Evolutionary conservation across 2,888 invertebrate genomes (phyloP).

Genomic region (Frankliniella fusca): DNA sequence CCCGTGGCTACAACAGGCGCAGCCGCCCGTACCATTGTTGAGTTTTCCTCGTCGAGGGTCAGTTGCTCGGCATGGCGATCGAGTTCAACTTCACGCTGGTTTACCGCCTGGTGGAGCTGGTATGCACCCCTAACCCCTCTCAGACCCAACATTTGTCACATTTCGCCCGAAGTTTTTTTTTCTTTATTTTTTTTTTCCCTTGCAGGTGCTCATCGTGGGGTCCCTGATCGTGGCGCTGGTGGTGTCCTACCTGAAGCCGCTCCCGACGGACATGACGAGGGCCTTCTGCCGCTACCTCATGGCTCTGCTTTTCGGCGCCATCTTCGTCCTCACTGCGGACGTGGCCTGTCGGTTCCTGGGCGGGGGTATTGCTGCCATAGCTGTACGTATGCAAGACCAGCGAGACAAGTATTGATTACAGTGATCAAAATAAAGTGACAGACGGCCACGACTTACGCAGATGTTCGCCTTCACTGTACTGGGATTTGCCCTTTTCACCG

Average conservation of each 20-base stretch:
- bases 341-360: constrained; percentile 41
- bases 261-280: neutral
- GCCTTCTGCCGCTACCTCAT: constrained; percentile 36
- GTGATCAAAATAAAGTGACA: too few species aligned
- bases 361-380: constrained; percentile 37
- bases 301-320: constrained; percentile 40
- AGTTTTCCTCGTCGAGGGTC: neutral
- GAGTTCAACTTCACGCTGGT: neutral
- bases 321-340: constrained; percentile 42
- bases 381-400: constrained; percentile 38
- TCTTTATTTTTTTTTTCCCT: too few species aligned
- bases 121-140: neutral
- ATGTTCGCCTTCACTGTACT: neutral
- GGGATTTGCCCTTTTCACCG: neutral
- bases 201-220: neutral
- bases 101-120: neutral
- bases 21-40: neutral
- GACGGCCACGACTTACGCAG: constrained; percentile 12
- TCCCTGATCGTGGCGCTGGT: neutral
- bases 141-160: too few species aligned
- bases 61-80: neutral
- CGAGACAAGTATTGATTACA: too few species aligned
- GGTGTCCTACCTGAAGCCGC: neutral
- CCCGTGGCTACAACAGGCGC: too few species aligned
- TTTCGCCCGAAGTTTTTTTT: neutral